Percentiles rank a stretch among this genome's conserved stretches.
Evolutionary conservation across 2,113 vertebrate species (phyloP).

Genomic region (Symphodus melops): DNA sequence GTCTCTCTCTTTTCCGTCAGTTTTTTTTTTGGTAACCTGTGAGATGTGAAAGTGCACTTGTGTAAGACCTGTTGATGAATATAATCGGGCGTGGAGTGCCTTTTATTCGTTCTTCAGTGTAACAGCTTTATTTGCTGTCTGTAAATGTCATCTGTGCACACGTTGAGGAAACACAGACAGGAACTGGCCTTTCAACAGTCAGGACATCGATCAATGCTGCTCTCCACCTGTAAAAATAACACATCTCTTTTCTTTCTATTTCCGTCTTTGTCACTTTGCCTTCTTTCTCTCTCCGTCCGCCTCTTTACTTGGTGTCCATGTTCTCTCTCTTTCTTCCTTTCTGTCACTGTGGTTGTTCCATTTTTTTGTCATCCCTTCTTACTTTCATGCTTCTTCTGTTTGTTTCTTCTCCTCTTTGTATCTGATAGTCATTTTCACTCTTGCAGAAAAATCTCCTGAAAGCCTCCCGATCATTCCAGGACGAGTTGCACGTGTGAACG

Average conservation of each 20-base stretch:
- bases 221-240: neutral
- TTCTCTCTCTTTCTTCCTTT: no score
- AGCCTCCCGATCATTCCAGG: no score
- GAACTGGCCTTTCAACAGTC: constrained; percentile 66
- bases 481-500: no score
- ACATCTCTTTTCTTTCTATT: neutral
- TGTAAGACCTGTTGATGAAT: constrained; percentile 9
- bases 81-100: constrained; percentile 23
- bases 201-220: constrained; percentile 8
- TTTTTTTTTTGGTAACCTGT: constrained; percentile 10
- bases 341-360: no score
- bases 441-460: no score
- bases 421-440: neutral
- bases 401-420: neutral
- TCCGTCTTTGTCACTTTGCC: neutral
- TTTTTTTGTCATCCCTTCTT: no score
- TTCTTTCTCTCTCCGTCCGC: no score
- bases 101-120: constrained; percentile 14
- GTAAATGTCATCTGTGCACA: constrained; percentile 50
- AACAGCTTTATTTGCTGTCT: constrained; percentile 58
- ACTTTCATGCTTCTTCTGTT: no score
- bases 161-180: constrained; percentile 48
- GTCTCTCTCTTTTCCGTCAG: neutral
- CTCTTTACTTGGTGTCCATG: no score
- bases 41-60: constrained; percentile 11